These are phyloP conservation scores for honey bee (Apis mellifera) DNA, from an alignment of 1,140 invertebrate genomes.

Conservation along the genomic window DNA sequence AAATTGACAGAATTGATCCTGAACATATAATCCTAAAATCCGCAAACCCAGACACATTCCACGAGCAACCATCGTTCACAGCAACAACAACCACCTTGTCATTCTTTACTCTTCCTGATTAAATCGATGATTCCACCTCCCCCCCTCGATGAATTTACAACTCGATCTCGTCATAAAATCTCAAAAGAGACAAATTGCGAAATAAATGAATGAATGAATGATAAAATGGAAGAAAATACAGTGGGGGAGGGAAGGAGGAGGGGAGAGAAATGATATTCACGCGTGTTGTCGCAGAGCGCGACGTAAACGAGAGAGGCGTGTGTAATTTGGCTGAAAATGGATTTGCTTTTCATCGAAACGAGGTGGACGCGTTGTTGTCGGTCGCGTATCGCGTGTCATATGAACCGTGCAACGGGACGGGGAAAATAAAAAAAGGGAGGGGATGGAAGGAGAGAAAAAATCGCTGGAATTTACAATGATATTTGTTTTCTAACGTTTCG, in stretches of 20 bases:
- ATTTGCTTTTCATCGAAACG: conserved; percentile 60
- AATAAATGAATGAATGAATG: not conserved
- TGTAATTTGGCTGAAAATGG: conserved; percentile 65
- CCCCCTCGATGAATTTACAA: no score
- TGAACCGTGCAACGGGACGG: conserved; percentile 2
- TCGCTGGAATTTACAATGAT: conserved; percentile 42
- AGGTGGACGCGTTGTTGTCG: conserved; percentile 8
- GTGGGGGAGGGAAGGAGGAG: not conserved
- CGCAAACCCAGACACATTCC: no score
- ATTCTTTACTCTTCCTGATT: no score
- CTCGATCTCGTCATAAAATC: no score
- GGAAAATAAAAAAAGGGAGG: not conserved
- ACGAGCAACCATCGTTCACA: no score
- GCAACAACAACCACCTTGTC: no score
- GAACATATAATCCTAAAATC: no score
- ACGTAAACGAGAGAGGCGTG: conserved; percentile 49
- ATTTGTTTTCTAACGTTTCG: conserved; percentile 44
- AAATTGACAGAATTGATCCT: no score
- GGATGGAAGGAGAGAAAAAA: not conserved
- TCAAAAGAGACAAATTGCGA: not conserved
- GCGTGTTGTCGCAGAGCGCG: conserved; percentile 23
- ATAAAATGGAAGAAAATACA: not conserved
- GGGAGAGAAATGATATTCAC: conserved; percentile 35
- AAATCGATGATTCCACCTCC: no score
- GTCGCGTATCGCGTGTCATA: conserved; percentile 33